phyloP scores from a whole-genome alignment of 2,888 invertebrate genomes.

The Toxonevra muliebris region DNA sequence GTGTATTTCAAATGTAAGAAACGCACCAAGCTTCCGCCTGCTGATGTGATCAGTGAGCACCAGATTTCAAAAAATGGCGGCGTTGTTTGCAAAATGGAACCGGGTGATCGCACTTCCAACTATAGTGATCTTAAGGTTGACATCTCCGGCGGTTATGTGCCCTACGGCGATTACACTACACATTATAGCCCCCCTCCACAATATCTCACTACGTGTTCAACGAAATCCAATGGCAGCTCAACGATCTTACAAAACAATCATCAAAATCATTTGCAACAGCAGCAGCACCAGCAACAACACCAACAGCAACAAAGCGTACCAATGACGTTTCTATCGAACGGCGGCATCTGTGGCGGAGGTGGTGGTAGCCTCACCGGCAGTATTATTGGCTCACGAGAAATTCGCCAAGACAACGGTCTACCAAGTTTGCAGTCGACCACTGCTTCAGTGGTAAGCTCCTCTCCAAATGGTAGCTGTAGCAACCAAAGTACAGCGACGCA shows the following conservation, averaged over 20 bases:
- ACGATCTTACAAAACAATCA: constrained; percentile 60
- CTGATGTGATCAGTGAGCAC: constrained; percentile 65
- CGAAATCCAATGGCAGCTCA: constrained; percentile 60
- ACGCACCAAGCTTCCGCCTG: constrained; percentile 62
- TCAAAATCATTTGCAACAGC: constrained; percentile 58
- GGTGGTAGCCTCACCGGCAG: constrained; percentile 62
- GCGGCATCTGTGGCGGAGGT: constrained; percentile 44
- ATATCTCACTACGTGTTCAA: constrained; percentile 62
- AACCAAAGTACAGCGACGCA: constrained; percentile 63
- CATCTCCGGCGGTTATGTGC: constrained; percentile 75
- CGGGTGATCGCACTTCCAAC: constrained; percentile 88
- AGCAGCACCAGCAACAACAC: constrained; percentile 55
- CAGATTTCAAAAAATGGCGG: constrained; percentile 64
- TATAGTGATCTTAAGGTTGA: constrained; percentile 92
- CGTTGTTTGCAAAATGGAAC: constrained; percentile 66
- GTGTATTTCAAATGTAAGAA: constrained; percentile 75
- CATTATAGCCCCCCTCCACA: constrained; percentile 86
- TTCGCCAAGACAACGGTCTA: constrained; percentile 64
- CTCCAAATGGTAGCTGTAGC: constrained; percentile 64
- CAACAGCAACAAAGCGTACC: constrained; percentile 55
- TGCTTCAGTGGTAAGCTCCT: constrained; percentile 63
- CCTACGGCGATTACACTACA: constrained; percentile 87
- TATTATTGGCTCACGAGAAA: constrained; percentile 62
- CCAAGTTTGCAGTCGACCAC: constrained; percentile 63
- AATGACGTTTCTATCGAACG: constrained; percentile 61